phyloP scores from a whole-genome alignment of 2,888 invertebrate genomes.

The Diploptera punctata region DNA sequence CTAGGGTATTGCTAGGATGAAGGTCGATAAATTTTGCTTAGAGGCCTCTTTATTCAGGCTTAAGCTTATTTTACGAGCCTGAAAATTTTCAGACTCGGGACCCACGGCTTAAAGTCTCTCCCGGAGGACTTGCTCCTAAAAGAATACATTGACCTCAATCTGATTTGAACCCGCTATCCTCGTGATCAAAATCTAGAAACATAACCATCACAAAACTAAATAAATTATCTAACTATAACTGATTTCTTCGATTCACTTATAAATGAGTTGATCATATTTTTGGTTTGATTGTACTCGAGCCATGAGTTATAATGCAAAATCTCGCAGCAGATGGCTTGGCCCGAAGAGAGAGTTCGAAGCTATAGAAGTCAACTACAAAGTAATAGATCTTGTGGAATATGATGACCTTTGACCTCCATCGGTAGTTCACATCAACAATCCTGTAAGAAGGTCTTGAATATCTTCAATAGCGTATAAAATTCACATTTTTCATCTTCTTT shows the following conservation, averaged over 20 bases:
- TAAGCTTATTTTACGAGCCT: too few relatives aligned
- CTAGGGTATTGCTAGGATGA: too few relatives aligned
- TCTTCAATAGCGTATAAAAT: conserved; percentile 16
- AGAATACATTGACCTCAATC: too few relatives aligned
- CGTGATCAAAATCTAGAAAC: too few relatives aligned
- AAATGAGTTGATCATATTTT: not conserved
- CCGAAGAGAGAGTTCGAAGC: not conserved
- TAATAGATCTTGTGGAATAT: not conserved
- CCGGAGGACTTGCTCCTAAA: too few relatives aligned
- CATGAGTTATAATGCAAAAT: not conserved
- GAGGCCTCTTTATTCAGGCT: too few relatives aligned
- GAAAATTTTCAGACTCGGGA: too few relatives aligned
- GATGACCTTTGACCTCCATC: conserved; percentile 4
- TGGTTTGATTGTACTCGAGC: not conserved
- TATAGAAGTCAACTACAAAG: not conserved
- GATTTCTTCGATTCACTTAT: not conserved
- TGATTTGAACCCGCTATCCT: too few relatives aligned
- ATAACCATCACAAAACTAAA: too few relatives aligned
- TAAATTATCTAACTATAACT: too few relatives aligned
- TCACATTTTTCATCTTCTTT: conserved; percentile 3
- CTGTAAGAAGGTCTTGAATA: conserved; percentile 10
- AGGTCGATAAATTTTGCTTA: too few relatives aligned
- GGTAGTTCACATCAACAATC: conserved; percentile 10
- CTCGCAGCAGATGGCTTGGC: not conserved
- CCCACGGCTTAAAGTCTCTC: too few relatives aligned